A percentile compares a stretch with the other conserved stretches of the same genome.
Conservation (phyloP, 2,888 invertebrate species). For the Xylocampa areola region DNA sequence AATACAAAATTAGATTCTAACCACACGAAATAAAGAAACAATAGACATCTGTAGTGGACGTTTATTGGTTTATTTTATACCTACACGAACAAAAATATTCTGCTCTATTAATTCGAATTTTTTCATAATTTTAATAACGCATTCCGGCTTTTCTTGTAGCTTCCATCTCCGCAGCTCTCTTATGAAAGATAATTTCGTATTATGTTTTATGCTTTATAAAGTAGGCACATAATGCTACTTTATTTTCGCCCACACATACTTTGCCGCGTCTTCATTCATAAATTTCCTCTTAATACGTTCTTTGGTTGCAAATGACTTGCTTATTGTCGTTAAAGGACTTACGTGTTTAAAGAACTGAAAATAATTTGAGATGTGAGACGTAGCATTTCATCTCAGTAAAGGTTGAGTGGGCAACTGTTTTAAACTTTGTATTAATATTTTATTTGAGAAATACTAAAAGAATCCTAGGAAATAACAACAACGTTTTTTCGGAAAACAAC, state of each 20-base stretch:
- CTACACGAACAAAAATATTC: not conserved
- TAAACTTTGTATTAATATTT: too few relatives aligned
- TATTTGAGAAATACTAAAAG: too few relatives aligned
- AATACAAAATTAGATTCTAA: too few relatives aligned
- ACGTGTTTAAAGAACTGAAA: constrained; percentile 1
- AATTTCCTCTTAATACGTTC: constrained; percentile 20
- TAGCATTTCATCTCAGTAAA: too few relatives aligned
- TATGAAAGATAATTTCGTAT: constrained; percentile 26
- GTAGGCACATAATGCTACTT: constrained; percentile 23
- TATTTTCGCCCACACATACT: constrained; percentile 17
- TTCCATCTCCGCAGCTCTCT: constrained; percentile 8
- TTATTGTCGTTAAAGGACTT: constrained; percentile 17
- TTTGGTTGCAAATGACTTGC: constrained; percentile 35
- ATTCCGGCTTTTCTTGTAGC: not conserved
- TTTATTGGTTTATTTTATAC: too few relatives aligned
- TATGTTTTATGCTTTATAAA: constrained; percentile 30
- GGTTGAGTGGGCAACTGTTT: too few relatives aligned
- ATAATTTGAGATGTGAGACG: not conserved
- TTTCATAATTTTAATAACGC: not conserved
- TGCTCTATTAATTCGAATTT: not conserved
- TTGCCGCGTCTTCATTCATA: constrained; percentile 27
- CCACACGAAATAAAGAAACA: too few relatives aligned
- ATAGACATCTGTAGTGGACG: too few relatives aligned
- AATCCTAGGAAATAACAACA: too few relatives aligned
- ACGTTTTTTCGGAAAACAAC: too few relatives aligned